These are phyloP conservation scores for Ataeniobius toweri DNA, from an alignment of 2,797 vertebrate species.

Conservation along the genomic window DNA sequence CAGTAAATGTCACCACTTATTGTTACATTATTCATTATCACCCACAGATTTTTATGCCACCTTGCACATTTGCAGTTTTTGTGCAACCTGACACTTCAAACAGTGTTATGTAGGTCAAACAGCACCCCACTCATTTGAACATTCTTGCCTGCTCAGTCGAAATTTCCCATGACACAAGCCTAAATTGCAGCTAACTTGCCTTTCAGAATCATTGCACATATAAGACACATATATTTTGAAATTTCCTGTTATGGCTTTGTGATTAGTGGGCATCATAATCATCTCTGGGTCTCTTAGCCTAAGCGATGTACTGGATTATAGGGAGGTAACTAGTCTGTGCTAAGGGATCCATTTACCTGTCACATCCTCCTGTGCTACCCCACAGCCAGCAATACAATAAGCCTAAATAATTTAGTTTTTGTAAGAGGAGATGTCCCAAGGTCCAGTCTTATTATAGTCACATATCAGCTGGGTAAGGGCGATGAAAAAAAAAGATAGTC, in stretches of 20 bases:
- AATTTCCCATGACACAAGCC: slow-evolving; percentile 19
- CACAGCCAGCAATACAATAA: slow-evolving; percentile 71
- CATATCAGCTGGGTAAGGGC: slow-evolving; percentile 36
- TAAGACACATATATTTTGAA: not conserved
- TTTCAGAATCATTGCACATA: not conserved
- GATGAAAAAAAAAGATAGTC: slow-evolving; percentile 46
- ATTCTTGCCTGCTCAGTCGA: slow-evolving; percentile 17
- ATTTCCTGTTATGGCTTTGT: slow-evolving; percentile 4
- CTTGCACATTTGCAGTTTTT: slow-evolving; percentile 36
- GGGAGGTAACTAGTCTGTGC: slow-evolving; percentile 61
- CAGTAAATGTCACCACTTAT: slow-evolving; percentile 35
- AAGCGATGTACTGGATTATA: slow-evolving; percentile 59
- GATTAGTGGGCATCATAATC: slow-evolving; percentile 57
- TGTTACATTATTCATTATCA: slow-evolving; percentile 41
- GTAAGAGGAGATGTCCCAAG: slow-evolving; percentile 52
- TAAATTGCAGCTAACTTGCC: slow-evolving; percentile 4
- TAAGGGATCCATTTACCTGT: slow-evolving; percentile 71
- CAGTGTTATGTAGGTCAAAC: slow-evolving; percentile 37
- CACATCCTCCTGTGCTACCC: slow-evolving; percentile 66
- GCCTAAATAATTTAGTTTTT: slow-evolving; percentile 74
- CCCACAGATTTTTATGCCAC: slow-evolving; percentile 18
- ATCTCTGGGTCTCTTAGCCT: slow-evolving; percentile 48
- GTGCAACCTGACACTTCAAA: slow-evolving; percentile 35
- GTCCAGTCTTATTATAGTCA: slow-evolving; percentile 55
- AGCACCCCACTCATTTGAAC: slow-evolving; percentile 27